These are phyloP conservation scores for Remorina albescens DNA, from an alignment of 2,797 vertebrate genomes.

Conservation along the genomic window DNA sequence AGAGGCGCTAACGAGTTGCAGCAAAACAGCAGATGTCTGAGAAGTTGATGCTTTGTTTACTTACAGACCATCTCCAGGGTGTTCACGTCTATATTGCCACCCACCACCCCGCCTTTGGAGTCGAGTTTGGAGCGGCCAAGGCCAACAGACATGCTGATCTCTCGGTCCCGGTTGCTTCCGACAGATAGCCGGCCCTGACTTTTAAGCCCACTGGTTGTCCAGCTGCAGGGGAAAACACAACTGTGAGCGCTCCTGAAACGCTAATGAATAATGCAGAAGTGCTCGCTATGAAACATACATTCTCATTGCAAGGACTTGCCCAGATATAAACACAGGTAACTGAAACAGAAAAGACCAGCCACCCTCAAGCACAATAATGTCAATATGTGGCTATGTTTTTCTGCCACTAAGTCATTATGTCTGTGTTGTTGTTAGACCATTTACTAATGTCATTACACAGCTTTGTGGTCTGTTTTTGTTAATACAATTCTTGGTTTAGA, in stretches of 20 bases:
- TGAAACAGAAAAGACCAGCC: not conserved
- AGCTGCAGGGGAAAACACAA: constrained; percentile 81
- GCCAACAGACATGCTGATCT: constrained; percentile 98
- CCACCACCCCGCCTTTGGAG: constrained; percentile 98
- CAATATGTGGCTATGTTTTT: not conserved
- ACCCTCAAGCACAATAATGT: not conserved
- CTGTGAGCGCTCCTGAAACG: constrained; percentile 28
- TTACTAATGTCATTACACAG: not conserved
- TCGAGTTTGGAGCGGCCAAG: constrained; percentile 97
- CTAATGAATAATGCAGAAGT: constrained; percentile 57
- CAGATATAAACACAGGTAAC: constrained; percentile 36
- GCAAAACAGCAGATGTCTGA: constrained; percentile 43
- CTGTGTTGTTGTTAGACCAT: not conserved
- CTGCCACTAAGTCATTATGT: not conserved
- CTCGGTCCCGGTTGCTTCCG: constrained; percentile 95
- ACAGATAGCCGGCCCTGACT: constrained; percentile 98
- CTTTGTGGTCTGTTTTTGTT: not conserved
- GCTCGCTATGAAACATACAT: constrained; percentile 51
- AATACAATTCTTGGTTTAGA: not conserved
- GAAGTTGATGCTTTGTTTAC: constrained; percentile 76
- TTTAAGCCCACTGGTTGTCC: constrained; percentile 99
- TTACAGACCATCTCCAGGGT: constrained; percentile 99
- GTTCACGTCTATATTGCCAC: constrained; percentile 98
- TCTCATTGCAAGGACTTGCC: constrained; percentile 19
- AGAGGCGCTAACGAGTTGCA: constrained; percentile 41